Percentiles rank a stretch among this genome's conserved stretches.
phyloP scores from a whole-genome alignment of 2,888 invertebrate genomes.

The Caenorhabditis afra region DNA sequence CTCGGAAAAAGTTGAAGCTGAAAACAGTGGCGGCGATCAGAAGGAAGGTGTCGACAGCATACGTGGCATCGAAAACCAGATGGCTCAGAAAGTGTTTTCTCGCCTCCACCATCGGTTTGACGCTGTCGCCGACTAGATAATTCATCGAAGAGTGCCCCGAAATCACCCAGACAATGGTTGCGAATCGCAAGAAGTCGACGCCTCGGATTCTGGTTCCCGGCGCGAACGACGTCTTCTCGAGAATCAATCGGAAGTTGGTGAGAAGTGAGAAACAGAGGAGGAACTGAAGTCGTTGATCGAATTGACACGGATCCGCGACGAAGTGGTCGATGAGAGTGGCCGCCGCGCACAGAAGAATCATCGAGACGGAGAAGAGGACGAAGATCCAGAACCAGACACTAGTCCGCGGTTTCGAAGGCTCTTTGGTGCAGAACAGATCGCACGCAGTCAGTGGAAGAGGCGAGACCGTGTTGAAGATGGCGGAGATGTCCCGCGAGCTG shows the following conservation, averaged over 20 bases:
- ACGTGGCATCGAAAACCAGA: slow-evolving; percentile 55
- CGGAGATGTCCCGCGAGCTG: slow-evolving; percentile 1
- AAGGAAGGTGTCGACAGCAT: slow-evolving; percentile 73
- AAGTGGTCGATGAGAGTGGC: slow-evolving; percentile 20
- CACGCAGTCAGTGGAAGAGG: slow-evolving; percentile 21
- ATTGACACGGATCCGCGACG: not conserved
- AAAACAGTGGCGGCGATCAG: slow-evolving; percentile 66
- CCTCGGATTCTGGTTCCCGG: slow-evolving; percentile 5
- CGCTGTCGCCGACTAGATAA: slow-evolving; percentile 13
- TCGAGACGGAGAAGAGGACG: not conserved
- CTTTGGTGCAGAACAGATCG: slow-evolving; percentile 8
- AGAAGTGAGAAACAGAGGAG: slow-evolving; percentile 22
- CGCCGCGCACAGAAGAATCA: not conserved
- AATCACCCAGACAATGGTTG: slow-evolving; percentile 71
- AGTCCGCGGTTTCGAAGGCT: not conserved
- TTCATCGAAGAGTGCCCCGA: slow-evolving; percentile 49
- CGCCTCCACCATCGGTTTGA: not conserved
- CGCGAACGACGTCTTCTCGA: not conserved
- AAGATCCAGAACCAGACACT: slow-evolving; percentile 4
- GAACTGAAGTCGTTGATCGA: not conserved
- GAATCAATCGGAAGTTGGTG: slow-evolving; percentile 14
- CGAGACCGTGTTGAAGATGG: slow-evolving; percentile 7
- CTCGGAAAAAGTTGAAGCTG: slow-evolving; percentile 68
- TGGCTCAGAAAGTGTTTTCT: slow-evolving; percentile 16
- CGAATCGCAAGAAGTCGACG: slow-evolving; percentile 65